These are phyloP conservation scores for Aurelia sp. DNA, from an alignment of 30 jellyfish, hydroid and myxozoan genomes.

Conservation along the genomic window DNA sequence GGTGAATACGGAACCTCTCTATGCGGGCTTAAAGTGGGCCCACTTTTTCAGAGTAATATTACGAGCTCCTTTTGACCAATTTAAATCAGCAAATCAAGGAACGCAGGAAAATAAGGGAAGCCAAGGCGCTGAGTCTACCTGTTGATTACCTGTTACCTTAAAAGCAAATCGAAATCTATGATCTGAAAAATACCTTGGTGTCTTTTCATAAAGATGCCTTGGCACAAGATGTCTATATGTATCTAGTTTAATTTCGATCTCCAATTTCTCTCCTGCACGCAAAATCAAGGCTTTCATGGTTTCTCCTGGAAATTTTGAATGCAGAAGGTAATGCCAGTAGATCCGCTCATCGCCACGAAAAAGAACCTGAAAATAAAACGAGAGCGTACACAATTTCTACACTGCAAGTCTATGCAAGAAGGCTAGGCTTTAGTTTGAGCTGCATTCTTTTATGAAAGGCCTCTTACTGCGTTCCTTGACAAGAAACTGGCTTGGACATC, in stretches of 20 bases:
- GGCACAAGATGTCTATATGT: slow-evolving; percentile 60
- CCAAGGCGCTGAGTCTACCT: too few relatives aligned
- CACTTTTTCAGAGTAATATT: too few relatives aligned
- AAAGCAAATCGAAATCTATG: too few relatives aligned
- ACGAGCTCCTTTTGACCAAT: too few relatives aligned
- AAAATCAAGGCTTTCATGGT: slow-evolving; percentile 29
- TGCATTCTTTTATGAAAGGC: too few relatives aligned
- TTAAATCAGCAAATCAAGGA: too few relatives aligned
- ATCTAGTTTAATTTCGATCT: slow-evolving; percentile 27
- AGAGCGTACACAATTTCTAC: neutral
- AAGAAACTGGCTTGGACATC: too few relatives aligned
- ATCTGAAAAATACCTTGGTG: slow-evolving; percentile 58
- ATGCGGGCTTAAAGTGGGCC: too few relatives aligned
- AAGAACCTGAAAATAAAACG: slow-evolving; percentile 69
- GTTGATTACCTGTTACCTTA: too few relatives aligned
- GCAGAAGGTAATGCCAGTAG: slow-evolving; percentile 70
- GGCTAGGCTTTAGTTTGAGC: neutral
- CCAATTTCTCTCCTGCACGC: slow-evolving; percentile 69
- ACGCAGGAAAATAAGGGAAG: too few relatives aligned
- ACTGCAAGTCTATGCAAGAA: neutral
- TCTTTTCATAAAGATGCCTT: slow-evolving; percentile 54
- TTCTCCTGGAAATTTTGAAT: slow-evolving; percentile 70
- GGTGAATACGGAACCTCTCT: too few relatives aligned
- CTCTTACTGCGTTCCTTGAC: too few relatives aligned
- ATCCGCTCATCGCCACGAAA: slow-evolving; percentile 85